A percentile compares a stretch with the other conserved stretches of the same genome.
phyloP scores from a whole-genome alignment of 2,113 vertebrate species.

The Campylomormyrus numenius region DNA sequence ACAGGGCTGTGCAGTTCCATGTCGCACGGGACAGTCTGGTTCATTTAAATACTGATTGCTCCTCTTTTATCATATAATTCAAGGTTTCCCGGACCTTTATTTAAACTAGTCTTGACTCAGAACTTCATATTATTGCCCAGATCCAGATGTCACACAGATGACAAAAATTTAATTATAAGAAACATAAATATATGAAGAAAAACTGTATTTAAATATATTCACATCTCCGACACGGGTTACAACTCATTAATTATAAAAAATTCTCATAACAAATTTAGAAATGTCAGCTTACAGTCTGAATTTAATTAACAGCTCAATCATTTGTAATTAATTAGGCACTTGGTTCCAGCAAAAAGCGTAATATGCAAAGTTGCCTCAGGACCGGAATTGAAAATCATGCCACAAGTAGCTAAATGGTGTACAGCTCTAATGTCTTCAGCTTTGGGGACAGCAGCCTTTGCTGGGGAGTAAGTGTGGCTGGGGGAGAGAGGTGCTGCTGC shows the following conservation, averaged over 20 bases:
- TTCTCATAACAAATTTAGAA: background rate
- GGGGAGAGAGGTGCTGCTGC: background rate
- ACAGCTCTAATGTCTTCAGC: background rate
- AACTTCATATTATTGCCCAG: background rate
- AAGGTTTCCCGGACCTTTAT: background rate
- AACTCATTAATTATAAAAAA: background rate
- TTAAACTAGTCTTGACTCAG: background rate
- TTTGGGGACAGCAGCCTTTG: background rate
- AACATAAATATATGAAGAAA: background rate
- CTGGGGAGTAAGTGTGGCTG: background rate
- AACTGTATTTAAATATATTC: background rate
- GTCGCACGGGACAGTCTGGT: background rate
- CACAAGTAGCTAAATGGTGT: background rate
- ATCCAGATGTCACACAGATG: background rate
- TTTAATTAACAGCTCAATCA: conserved; percentile 7
- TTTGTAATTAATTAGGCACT: background rate
- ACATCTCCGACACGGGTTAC: background rate
- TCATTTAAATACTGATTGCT: background rate
- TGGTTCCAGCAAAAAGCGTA: background rate
- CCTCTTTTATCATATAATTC: background rate
- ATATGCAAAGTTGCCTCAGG: background rate
- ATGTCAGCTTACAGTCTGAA: background rate
- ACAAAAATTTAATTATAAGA: background rate
- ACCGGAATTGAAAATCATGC: background rate
- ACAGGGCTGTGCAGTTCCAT: background rate